phyloP scores from a whole-genome alignment of 1,140 invertebrate genomes.

The Arion vulgaris region DNA sequence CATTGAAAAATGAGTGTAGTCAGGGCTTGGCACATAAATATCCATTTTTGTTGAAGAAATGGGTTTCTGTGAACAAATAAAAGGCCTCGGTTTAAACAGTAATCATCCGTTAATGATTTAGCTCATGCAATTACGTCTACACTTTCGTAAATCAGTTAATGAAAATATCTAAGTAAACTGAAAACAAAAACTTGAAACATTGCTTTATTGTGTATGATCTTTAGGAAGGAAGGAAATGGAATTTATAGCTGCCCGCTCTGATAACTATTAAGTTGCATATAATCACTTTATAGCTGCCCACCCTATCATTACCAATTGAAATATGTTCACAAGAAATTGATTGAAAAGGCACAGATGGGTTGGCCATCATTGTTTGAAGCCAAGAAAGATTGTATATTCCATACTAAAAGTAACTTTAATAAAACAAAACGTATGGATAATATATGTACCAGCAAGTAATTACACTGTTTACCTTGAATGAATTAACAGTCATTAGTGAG shows the following conservation, averaged over 20 bases:
- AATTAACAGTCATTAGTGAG: slow-evolving; percentile 1
- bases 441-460: not conserved
- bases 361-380: too few relatives aligned
- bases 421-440: not conserved
- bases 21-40: slow-evolving; percentile 31
- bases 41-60: slow-evolving; percentile 17
- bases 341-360: too few relatives aligned
- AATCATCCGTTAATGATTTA: not conserved
- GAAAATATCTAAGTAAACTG: not conserved
- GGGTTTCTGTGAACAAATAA: not conserved
- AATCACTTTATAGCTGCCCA: too few relatives aligned
- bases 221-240: too few relatives aligned
- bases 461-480: not conserved
- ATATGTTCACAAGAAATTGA: too few relatives aligned
- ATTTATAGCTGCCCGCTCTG: too few relatives aligned
- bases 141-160: not conserved
- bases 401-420: too few relatives aligned
- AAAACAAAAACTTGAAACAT: too few relatives aligned
- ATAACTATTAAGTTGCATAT: too few relatives aligned
- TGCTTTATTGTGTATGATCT: not conserved
- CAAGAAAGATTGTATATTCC: too few relatives aligned
- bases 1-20: not conserved
- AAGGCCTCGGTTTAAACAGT: not conserved
- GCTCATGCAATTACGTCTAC: not conserved
- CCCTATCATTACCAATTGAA: too few relatives aligned